A percentile compares a stretch with the other conserved stretches of the same genome.
Conservation (phyloP, 2,797 vertebrate genomes). For the Arnoldichthys spilopterus region DNA sequence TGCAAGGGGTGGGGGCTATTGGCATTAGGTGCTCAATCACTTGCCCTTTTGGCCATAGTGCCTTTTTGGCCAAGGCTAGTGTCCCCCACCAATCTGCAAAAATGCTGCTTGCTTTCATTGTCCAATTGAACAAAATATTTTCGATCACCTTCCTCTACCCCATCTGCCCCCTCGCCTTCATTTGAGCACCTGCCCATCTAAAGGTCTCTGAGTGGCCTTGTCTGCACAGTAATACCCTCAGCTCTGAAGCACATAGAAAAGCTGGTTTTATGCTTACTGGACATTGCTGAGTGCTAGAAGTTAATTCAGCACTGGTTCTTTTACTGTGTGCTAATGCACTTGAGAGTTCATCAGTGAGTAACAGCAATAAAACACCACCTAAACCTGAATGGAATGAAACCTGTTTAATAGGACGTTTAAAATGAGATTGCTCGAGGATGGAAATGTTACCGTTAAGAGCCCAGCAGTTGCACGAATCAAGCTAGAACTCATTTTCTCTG, state of each 20-base stretch:
- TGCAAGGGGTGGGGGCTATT: no score
- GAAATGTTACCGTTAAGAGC: constrained; percentile 3
- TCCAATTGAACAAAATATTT: no score
- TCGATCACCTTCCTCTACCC: no score
- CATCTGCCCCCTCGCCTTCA: no score
- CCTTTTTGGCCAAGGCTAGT: no score
- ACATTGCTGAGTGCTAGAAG: neutral
- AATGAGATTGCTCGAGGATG: neutral
- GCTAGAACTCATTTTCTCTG: constrained; percentile 23
- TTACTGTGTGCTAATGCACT: neutral
- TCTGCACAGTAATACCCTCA: neutral
- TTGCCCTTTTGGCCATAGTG: no score
- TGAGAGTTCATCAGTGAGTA: constrained; percentile 2
- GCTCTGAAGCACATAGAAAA: neutral
- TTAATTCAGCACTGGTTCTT: neutral
- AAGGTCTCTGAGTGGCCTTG: no score
- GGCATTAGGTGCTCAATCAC: no score
- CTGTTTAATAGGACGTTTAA: constrained; percentile 6
- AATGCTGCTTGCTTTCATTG: no score
- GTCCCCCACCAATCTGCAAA: no score
- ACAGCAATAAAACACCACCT: constrained; percentile 6
- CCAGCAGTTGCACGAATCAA: constrained; percentile 1
- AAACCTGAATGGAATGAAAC: constrained; percentile 13
- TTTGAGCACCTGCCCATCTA: no score
- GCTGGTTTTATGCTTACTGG: neutral